Evolutionary conservation across 1,140 invertebrate species (phyloP), one percentile per base, ranked within the genome.

Genomic region (Hetaerina americana): DNA sequence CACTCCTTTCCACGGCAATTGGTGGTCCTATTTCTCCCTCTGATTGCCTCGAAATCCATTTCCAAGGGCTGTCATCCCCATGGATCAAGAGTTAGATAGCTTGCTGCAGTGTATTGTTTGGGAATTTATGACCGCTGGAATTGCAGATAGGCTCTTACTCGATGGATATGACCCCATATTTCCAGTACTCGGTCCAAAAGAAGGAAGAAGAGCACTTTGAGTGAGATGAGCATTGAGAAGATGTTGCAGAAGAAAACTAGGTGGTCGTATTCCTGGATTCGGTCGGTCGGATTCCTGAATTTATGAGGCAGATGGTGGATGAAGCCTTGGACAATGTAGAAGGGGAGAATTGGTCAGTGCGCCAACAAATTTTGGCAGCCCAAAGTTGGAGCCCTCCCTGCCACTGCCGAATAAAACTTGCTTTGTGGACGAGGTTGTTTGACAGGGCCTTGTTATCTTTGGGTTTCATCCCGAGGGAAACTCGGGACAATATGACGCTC

Each of bases 281-380:
- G 90, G 1, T 90, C 89, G n/a, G n/a, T n/a, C n/a, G n/a, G n/a
- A n/a, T n/a, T n/a, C n/a, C n/a, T 77, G 86, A 90, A 78, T 78
- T 90, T 15, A 85, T 85, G 68, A 87, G 86, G 74, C 87, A 90
- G 77, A 80, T 87, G 8, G 82, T 87, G n/a, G 76, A 80, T 27
- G 81, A 82, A 29, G 77, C 81, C 69, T 83, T 57, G 22, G 40
- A 81, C 72, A 75, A 76, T 73, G 77, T 77, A 68, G 78, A 78
- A 28, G 74, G 8, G 22, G 24, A 70, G 18, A 28, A 67, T 15
- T 27, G 26, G 71, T 66, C 0, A 66, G 77, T 69, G 26, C n/a
- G 49, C 49, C 40, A 27, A 22, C 70, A n/a, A 66, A 15, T 5
- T 67, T 57, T 25, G 49, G 70, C 26, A n/a, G 40, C 25, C 15